Evolutionary conservation across 2,113 vertebrate species (phyloP), one percentile per base, ranked within the genome.

Genomic region (Hoplias malabaricus): DNA sequence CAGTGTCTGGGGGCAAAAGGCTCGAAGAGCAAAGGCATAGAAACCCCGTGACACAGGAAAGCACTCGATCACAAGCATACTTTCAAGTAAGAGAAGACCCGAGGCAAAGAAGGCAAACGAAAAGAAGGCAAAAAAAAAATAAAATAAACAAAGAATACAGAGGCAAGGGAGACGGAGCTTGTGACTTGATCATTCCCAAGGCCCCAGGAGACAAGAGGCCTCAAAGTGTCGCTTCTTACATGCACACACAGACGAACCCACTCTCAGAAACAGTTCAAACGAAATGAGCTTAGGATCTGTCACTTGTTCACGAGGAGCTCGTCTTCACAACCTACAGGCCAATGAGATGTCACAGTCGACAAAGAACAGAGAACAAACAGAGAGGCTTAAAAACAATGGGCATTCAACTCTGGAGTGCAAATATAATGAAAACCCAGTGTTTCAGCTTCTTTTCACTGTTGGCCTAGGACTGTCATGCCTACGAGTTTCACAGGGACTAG

Each of bases 41-140:
- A 50, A 71, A 25, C 13, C 57, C 67, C 33, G 50, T 33, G 59
- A 61, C 31, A 69, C 31, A 43, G 56, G 21, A 23, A 59, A 63
- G 38, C 43, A 48, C 63, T 80, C 65, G 54, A 78, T 69, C 74
- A 69, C 50, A 57, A 69, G 33, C 40, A 62, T 16, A 38, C 70
- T 54, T 73, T 65, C 43, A 69, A 48, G 27, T 0, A 42, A 36
- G 8, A 8, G 50, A 11, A 65, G 6, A 40, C 59, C 27, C 27
- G 8, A 75, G 40, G 69, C 59, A 25, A 79, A 19, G 4, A 79
- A 33, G 27, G 11, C 36, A 63, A 33, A n/a, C n/a, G n/a, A n/a
- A n/a, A n/a, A n/a, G n/a, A n/a, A n/a, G n/a, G n/a, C n/a, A n/a
- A n/a, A n/a, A n/a, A n/a, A n/a, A n/a, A n/a, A n/a, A n/a, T n/a